These are phyloP conservation scores for Deilephila porcellus DNA, from an alignment of 2,888 invertebrate species.

Conservation along the genomic window DNA sequence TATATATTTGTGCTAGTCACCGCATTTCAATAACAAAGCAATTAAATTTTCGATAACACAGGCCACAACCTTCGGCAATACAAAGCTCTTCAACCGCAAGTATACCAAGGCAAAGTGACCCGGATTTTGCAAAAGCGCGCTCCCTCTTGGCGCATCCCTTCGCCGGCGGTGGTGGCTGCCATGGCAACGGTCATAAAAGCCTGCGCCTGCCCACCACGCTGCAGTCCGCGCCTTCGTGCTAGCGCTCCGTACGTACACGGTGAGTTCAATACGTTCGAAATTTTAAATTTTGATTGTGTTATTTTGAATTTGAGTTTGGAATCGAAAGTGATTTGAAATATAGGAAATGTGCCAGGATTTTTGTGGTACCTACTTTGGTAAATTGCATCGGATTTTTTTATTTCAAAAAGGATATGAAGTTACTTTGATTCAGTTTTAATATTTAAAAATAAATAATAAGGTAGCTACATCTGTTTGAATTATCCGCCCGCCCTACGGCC, in stretches of 20 bases:
- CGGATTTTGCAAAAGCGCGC: slow-evolving; percentile 33
- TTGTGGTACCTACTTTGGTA: slow-evolving; percentile 3
- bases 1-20: neutral
- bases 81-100: slow-evolving; percentile 18
- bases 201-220: slow-evolving; percentile 48
- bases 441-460: neutral
- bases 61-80: slow-evolving; percentile 9
- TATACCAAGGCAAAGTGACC: slow-evolving; percentile 29
- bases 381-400: neutral
- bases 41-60: slow-evolving; percentile 5
- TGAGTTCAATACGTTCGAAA: slow-evolving; percentile 58
- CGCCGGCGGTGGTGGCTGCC: slow-evolving; percentile 61
- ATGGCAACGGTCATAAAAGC: slow-evolving; percentile 68
- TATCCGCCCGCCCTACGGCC: slow-evolving; percentile 1
- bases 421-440: neutral
- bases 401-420: neutral
- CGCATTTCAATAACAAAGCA: slow-evolving; percentile 18
- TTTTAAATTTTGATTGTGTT: slow-evolving; percentile 18
- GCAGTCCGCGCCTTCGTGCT: slow-evolving; percentile 72
- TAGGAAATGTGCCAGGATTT: neutral
- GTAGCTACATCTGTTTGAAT: neutral
- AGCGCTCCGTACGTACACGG: slow-evolving; percentile 76
- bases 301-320: slow-evolving; percentile 27
- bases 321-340: slow-evolving; percentile 35
- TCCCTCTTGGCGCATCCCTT: slow-evolving; percentile 57